Evolutionary conservation across 2,797 vertebrate genomes (phyloP).

Genomic region (Sebastolobus alascanus): DNA sequence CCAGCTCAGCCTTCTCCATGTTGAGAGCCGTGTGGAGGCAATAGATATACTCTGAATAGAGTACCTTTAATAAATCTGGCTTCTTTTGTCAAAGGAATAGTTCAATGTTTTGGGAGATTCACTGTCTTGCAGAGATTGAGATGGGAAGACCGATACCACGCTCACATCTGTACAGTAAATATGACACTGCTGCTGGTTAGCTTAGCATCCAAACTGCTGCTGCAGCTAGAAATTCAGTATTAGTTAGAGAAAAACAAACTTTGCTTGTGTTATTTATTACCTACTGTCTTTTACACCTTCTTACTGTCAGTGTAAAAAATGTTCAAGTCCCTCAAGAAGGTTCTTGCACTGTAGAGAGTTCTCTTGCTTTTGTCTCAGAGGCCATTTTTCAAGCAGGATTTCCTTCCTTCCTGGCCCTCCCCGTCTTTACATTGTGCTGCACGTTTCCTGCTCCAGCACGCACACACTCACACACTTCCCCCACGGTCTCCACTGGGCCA

Average conservation of each 20-base stretch:
- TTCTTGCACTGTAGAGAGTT: conserved; percentile 60
- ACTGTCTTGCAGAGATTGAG: neutral
- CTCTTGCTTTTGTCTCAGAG: conserved; percentile 82
- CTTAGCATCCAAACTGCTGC: neutral
- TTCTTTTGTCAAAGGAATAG: neutral
- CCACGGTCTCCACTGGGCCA: conserved; percentile 16
- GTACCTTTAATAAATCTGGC: neutral
- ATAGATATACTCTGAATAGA: too few species aligned
- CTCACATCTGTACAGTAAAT: neutral
- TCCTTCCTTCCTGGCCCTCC: conserved; percentile 88
- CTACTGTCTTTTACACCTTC: conserved; percentile 19
- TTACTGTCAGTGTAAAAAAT: conserved; percentile 42
- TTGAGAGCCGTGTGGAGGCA: too few species aligned
- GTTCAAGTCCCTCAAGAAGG: conserved; percentile 33
- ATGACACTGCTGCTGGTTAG: neutral
- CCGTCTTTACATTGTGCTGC: conserved; percentile 87
- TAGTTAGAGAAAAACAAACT: neutral
- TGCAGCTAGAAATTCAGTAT: neutral
- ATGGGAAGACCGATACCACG: neutral
- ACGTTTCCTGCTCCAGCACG: conserved; percentile 80
- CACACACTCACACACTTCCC: conserved; percentile 42
- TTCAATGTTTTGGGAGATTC: neutral
- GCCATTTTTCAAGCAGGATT: conserved; percentile 84
- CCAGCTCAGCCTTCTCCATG: too few species aligned
- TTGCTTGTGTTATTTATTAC: neutral